These are phyloP conservation scores for Campopleginae sp. DNA, from an alignment of 2,888 invertebrate species.

Conservation along the genomic window DNA sequence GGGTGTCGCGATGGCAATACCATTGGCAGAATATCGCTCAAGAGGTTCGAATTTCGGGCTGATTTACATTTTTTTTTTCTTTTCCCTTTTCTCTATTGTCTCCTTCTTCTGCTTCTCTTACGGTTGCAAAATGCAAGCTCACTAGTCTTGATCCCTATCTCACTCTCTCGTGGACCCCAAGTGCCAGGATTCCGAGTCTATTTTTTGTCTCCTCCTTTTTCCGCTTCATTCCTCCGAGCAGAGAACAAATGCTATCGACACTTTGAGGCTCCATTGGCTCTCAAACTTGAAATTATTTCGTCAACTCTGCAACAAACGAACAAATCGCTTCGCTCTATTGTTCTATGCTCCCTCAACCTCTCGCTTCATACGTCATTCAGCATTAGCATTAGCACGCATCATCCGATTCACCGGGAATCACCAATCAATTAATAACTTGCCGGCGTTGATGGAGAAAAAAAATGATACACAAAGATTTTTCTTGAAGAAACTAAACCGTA, in stretches of 20 bases:
- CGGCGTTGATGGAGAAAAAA: background rate
- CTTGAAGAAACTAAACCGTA: background rate
- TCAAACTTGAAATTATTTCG: no score
- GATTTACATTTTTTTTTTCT: constrained; percentile 42
- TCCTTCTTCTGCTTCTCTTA: background rate
- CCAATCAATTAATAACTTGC: background rate
- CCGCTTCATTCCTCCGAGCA: constrained; percentile 9
- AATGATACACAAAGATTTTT: background rate
- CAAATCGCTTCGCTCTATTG: no score
- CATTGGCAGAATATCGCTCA: constrained; percentile 28
- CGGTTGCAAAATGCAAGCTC: constrained; percentile 14
- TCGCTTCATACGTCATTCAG: no score
- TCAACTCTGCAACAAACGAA: no score
- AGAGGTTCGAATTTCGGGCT: constrained; percentile 30
- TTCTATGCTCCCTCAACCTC: no score
- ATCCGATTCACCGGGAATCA: background rate
- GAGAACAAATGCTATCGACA: no score
- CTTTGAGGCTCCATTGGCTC: no score
- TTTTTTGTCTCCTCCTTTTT: constrained; percentile 55
- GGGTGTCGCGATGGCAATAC: constrained; percentile 31
- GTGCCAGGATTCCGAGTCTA: constrained; percentile 44
- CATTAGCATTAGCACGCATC: background rate
- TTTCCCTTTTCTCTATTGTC: background rate
- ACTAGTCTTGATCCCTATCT: constrained; percentile 52
- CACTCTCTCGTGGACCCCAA: constrained; percentile 25